Evolutionary conservation across 2,888 invertebrate genomes (phyloP).

Genomic region (Tipula confusa): DNA sequence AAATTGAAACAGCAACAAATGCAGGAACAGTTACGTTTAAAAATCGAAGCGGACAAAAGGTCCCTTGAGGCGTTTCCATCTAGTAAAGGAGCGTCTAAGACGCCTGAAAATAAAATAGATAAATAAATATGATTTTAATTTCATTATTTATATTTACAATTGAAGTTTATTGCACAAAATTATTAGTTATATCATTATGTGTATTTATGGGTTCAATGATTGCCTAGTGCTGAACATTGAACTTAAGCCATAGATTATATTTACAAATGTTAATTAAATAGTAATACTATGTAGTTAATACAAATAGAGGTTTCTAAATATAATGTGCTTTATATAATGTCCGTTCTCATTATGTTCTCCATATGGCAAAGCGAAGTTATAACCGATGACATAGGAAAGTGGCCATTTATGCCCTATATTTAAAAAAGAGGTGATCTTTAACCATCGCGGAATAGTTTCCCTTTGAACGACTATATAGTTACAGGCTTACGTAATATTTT

Average conservation of each 20-base stretch:
- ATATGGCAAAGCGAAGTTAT: too few species aligned
- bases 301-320: background rate
- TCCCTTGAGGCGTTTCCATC: background rate
- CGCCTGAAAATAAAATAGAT: background rate
- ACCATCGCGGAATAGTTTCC: too few species aligned
- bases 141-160: background rate
- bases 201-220: too few species aligned
- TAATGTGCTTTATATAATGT: background rate
- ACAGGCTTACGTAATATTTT: too few species aligned
- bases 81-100: background rate
- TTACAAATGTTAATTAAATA: background rate
- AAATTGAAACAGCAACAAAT: background rate
- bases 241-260: background rate
- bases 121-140: background rate
- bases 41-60: background rate
- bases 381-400: too few species aligned
- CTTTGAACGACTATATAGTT: too few species aligned
- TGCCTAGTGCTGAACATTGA: background rate
- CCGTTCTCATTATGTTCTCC: background rate
- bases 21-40: background rate
- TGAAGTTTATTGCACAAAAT: background rate
- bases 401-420: too few species aligned
- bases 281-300: background rate
- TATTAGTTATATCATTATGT: background rate
- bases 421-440: too few species aligned